A percentile compares a stretch with the other conserved stretches of the same genome.
phyloP scores from a whole-genome alignment of 53 echinoderm and acorn worm species.

The Echinometra lucunter region DNA sequence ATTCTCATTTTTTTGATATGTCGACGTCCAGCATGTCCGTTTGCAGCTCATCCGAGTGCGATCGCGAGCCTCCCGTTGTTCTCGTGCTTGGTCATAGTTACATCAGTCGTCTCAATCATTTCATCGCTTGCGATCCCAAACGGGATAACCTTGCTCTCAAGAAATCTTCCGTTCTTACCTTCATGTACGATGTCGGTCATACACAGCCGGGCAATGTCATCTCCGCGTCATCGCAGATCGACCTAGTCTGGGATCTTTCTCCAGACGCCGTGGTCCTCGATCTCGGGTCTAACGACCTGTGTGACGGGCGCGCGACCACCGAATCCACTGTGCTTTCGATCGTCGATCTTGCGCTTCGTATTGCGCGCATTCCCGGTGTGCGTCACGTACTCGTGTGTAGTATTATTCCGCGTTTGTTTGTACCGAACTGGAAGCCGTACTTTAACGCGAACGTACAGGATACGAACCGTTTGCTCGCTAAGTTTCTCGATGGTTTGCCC shows the following conservation, averaged over 20 bases:
- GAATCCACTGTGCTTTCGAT: constrained; percentile 12
- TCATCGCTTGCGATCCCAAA: constrained; percentile 11
- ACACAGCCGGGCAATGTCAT: constrained; percentile 33
- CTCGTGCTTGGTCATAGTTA: constrained; percentile 60
- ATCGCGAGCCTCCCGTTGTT: constrained; percentile 46
- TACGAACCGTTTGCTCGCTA: constrained; percentile 39
- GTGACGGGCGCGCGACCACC: constrained; percentile 29
- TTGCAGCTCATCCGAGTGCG: background rate
- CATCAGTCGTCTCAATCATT: constrained; percentile 48
- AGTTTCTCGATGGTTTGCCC: constrained; percentile 40
- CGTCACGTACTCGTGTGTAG: constrained; percentile 52
- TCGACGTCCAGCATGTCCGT: background rate
- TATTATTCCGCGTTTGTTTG: constrained; percentile 41
- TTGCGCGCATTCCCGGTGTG: constrained; percentile 53
- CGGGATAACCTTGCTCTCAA: constrained; percentile 37
- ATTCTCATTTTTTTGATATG: background rate
- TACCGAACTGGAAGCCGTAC: constrained; percentile 59
- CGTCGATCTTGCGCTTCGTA: constrained; percentile 52
- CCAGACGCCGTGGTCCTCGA: constrained; percentile 70
- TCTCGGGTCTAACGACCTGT: constrained; percentile 70
- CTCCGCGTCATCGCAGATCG: constrained; percentile 56
- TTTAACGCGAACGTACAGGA: constrained; percentile 51
- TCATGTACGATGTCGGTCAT: constrained; percentile 44
- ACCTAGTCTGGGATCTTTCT: constrained; percentile 55
- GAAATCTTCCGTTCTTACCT: constrained; percentile 36